phyloP scores from a whole-genome alignment of 2,113 vertebrate genomes.

The Laticauda laticaudata region DNA sequence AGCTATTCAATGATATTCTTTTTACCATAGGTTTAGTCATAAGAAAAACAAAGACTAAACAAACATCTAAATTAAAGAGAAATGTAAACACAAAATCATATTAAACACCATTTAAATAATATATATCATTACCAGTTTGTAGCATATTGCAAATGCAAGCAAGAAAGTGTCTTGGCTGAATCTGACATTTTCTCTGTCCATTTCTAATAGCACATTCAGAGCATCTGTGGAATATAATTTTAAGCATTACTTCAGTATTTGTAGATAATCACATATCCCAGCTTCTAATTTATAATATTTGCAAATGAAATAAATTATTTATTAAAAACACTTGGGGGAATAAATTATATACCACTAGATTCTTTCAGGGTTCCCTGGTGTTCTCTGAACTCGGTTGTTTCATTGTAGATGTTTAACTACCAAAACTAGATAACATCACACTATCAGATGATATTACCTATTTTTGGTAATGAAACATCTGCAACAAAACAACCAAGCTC shows the following conservation, averaged over 20 bases:
- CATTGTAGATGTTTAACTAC: background rate
- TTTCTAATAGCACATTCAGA: constrained; percentile 80
- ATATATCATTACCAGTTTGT: constrained; percentile 82
- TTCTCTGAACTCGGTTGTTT: background rate
- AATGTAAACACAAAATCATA: background rate
- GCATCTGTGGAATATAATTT: constrained; percentile 71
- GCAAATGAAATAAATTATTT: background rate
- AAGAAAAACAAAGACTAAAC: background rate
- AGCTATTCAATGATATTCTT: background rate
- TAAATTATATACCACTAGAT: background rate
- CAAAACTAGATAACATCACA: background rate
- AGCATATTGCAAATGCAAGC: constrained; percentile 84
- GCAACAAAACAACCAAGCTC: background rate
- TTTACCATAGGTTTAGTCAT: background rate
- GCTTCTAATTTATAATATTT: background rate
- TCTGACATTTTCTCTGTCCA: constrained; percentile 79
- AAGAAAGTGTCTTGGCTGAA: constrained; percentile 83
- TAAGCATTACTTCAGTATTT: background rate
- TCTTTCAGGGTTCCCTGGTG: background rate
- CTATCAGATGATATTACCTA: background rate
- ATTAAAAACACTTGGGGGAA: background rate
- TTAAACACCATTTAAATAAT: background rate
- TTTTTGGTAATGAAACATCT: background rate
- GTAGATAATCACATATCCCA: background rate
- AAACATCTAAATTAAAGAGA: background rate